Base-by-base conservation (phyloP, 2,888 invertebrate genomes). In the Dasypolia templi region DNA sequence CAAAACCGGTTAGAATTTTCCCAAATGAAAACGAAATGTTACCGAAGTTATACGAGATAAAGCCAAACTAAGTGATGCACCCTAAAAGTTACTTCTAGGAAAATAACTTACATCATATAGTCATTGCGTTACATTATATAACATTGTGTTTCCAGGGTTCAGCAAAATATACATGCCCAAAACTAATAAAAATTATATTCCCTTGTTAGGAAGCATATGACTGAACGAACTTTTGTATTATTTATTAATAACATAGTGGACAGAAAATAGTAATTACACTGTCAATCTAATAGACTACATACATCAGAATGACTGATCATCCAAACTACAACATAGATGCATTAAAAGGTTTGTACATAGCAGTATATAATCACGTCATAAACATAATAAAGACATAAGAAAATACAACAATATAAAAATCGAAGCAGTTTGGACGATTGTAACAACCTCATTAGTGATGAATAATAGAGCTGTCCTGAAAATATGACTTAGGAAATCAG, bases 391-490 rank as follows among this genome's bases (percentile, higher is more conserved):
- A 72, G 77, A 77, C 64, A 76, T 62, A 79, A 74, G 74, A 72
- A 83, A 74, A 82, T 70, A 75, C 75, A 83, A 77, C 75, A 77
- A 63, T 72, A 76, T 78, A 78, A 86, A 84, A 87, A 82, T 87
- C 84, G 86, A 90, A 93, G 94, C 93, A 94, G 94, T 95, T 95
- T 95, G 94, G 94, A 94, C 93, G 94, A 94, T 93, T 85, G 86
- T 90, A 89, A 92, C 89, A 92, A 91, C 91, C 89, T 91, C 93
- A 95, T 95, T 95, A 95, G 95, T 96, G 93, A 95, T 95, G 94
- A 94, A 96, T 96, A 96, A 96, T 96, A 96, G 96, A 96, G 96
- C 96, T 96, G 96, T 95, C 95, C 94, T 93, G 93, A 92, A 93
- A 94, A 92, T 92, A 94, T 95, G 93, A 95, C 93, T 93, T 93